Evolutionary conservation across 2,888 invertebrate species (phyloP).

Genomic region (Leptogaster cylindrica): DNA sequence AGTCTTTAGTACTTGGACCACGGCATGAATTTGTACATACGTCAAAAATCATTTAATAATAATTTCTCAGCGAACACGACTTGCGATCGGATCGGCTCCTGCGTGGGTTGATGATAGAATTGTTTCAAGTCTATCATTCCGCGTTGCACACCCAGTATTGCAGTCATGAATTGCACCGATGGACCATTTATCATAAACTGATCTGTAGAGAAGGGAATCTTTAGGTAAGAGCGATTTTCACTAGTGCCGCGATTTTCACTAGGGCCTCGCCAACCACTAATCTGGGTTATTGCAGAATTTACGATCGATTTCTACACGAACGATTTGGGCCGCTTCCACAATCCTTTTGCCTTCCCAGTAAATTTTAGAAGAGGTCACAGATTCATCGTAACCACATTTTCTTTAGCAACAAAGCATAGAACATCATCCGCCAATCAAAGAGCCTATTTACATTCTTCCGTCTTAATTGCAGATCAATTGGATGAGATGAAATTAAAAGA

Average conservation of each 20-base stretch:
- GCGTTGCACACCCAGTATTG: neutral
- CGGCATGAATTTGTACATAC: slow-evolving; percentile 12
- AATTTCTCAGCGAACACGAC: slow-evolving; percentile 12
- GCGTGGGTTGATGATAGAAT: slow-evolving; percentile 30
- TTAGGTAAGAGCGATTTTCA: slow-evolving; percentile 18
- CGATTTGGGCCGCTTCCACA: no score
- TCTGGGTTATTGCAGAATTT: slow-evolving; percentile 28
- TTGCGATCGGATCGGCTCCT: neutral
- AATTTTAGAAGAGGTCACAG: no score
- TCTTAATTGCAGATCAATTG: no score
- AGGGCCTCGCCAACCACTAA: neutral
- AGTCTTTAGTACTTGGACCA: neutral
- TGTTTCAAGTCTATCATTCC: slow-evolving; percentile 15
- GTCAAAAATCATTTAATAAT: slow-evolving; percentile 32
- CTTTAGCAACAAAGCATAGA: no score
- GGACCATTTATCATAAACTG: slow-evolving; percentile 19
- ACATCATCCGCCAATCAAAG: no score
- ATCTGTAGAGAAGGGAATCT: slow-evolving; percentile 24
- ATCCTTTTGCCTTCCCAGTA: no score
- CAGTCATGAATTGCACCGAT: slow-evolving; percentile 24
- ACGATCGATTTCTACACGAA: slow-evolving; percentile 33
- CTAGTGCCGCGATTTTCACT: slow-evolving; percentile 2
- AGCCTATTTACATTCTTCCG: no score
- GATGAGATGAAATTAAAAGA: no score
- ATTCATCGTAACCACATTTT: no score